A percentile compares a stretch with the other conserved stretches of the same genome.
Conservation (phyloP, 2,888 invertebrate species). For the Microdon myrmicae region DNA sequence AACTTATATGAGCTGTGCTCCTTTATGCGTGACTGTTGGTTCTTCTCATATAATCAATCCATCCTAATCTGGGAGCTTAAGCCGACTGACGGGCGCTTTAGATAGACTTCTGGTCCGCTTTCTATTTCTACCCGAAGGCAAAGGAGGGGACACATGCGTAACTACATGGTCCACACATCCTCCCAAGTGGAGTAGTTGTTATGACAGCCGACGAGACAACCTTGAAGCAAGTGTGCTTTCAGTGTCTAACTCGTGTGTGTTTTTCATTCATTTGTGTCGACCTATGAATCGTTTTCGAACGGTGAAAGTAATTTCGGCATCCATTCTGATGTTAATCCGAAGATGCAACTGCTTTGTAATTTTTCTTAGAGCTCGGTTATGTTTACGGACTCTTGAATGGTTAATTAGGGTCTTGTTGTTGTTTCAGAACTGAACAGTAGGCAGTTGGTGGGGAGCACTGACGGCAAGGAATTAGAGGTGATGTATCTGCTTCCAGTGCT, state of each 20-base stretch:
- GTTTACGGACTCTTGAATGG: conserved; percentile 43
- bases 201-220: conserved; percentile 51
- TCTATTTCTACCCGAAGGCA: neutral
- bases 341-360: conserved; percentile 51
- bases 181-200: conserved; percentile 45
- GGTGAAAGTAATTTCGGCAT: conserved; percentile 37
- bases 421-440: conserved; percentile 4
- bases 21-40: conserved; percentile 6
- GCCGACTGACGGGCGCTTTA: conserved; percentile 28
- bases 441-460: too few species aligned
- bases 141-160: neutral
- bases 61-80: conserved; percentile 42
- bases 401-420: conserved; percentile 45
- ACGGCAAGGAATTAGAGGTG: conserved; percentile 38
- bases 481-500: conserved; percentile 32
- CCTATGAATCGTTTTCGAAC: too few species aligned
- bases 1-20: conserved; percentile 16
- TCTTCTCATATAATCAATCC: conserved; percentile 29
- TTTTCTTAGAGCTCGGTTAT: conserved; percentile 34
- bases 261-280: conserved; percentile 19
- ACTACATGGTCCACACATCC: conserved; percentile 10
- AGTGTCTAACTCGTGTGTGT: neutral
- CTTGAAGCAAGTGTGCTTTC: conserved; percentile 44
- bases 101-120: conserved; percentile 5
- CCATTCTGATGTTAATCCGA: conserved; percentile 40